phyloP scores from a whole-genome alignment of 2,113 vertebrate species.

The Falco punctatus region DNA sequence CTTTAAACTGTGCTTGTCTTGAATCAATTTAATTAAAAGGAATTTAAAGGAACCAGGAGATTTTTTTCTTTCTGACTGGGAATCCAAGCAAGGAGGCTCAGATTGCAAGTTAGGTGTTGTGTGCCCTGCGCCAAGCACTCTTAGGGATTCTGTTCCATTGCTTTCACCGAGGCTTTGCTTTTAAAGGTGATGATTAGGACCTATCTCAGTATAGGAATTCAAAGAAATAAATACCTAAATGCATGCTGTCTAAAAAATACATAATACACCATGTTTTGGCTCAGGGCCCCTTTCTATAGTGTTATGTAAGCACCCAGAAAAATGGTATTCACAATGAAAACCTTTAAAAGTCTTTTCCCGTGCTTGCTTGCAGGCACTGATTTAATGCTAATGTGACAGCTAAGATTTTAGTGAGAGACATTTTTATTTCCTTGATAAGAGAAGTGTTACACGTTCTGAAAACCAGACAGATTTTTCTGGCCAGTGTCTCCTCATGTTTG shows the following conservation, averaged over 20 bases:
- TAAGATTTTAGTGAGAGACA: constrained; percentile 30
- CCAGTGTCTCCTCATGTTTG: constrained; percentile 28
- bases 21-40: not conserved
- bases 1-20: not conserved
- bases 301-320: constrained; percentile 19
- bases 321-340: constrained; percentile 33
- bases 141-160: not conserved
- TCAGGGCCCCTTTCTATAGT: not conserved
- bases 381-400: constrained; percentile 36
- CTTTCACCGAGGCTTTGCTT: not conserved
- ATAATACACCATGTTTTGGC: not conserved
- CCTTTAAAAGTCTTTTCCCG: not conserved
- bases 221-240: constrained; percentile 44
- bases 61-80: not conserved
- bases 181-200: not conserved
- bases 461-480: constrained; percentile 44
- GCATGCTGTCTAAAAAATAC: not conserved
- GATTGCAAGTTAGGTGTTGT: not conserved
- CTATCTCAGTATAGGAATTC: not conserved
- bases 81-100: not conserved
- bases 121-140: not conserved
- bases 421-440: constrained; percentile 53
- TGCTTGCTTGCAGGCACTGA: not conserved
- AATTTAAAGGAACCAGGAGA: not conserved
- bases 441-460: constrained; percentile 14